These are phyloP conservation scores for Orchestes rusci DNA, from an alignment of 2,888 invertebrate species.

Conservation along the genomic window DNA sequence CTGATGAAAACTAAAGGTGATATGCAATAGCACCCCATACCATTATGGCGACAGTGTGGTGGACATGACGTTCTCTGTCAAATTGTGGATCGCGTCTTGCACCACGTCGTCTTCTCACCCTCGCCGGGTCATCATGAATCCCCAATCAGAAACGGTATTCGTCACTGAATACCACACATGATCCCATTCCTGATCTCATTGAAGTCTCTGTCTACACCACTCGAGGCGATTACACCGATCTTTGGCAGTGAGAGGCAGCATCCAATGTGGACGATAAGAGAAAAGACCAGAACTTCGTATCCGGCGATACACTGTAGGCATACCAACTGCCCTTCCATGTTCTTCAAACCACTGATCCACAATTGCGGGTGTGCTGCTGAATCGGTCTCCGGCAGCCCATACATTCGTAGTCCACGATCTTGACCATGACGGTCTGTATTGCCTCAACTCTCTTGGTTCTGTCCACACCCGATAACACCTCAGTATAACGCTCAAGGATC, in stretches of 20 bases:
- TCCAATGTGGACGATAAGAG: neutral
- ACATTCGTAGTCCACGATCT: conserved; percentile 1
- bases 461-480: neutral
- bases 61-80: too few species aligned
- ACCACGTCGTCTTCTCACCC: neutral
- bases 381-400: neutral
- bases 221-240: conserved; percentile 3
- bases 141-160: neutral
- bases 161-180: conserved; percentile 8
- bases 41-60: conserved; percentile 4
- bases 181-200: conserved; percentile 13
- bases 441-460: neutral
- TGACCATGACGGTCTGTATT: neutral
- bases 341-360: conserved; percentile 1
- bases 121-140: neutral
- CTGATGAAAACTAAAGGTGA: conserved; percentile 12
- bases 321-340: conserved; percentile 2
- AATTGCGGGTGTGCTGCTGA: neutral
- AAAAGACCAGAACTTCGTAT: neutral
- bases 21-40: conserved; percentile 12
- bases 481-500: neutral
- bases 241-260: too few species aligned
- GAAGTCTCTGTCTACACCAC: conserved; percentile 3
- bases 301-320: neutral
- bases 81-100: too few species aligned